Base-by-base conservation (phyloP, 2,888 invertebrate genomes). In the Andrena dorsata region DNA sequence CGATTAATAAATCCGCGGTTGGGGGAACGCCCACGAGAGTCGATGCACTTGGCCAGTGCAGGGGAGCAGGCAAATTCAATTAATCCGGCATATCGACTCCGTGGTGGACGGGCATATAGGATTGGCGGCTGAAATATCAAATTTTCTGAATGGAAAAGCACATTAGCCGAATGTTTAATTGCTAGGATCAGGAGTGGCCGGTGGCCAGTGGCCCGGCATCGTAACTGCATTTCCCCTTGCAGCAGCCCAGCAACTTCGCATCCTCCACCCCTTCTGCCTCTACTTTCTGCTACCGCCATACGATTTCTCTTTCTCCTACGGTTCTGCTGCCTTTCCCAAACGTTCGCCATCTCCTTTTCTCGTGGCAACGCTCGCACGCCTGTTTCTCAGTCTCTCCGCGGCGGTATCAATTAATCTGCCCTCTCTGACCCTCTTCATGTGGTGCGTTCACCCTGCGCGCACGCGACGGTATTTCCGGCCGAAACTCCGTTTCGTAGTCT, bases 91-190 rank as follows among this genome's bases (percentile, higher is more conserved):
- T 91, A 91, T 91, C 90, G 90, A 89, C 88, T 83, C 81, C 72
- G 84, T 71, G 82, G 76, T 81, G 81, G 76, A 70, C 61, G 72
- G 49, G 66, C 63, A 51, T 76, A 71, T 81, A 72, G 63, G 41
- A 69, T 72, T 56, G 72, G 70, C 70, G 84, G 65, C 80, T 88
- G 89, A 90, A 91, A 92, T 91, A 91, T 92, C 92, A 91, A 91
- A 93, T 92, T 93, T 93, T 92, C 92, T 91, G 92, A 92, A 93
- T 92, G 93, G 91, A 91, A 92, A 92, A 91, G 91, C 92, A 92
- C 91, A 91, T 91, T 92, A 92, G 90, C 90, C 87, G 87, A 90
- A 92, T 92, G 92, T 91, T 91, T 91, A 92, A 93, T 93, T 92
- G 92, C 92, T 90, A 91, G 90, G 84, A 90, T 90, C 92, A 89